Evolutionary conservation across 1,140 invertebrate species (phyloP), one percentile per base, ranked within the genome.

Genomic region (Trichogramma pretiosum): DNA sequence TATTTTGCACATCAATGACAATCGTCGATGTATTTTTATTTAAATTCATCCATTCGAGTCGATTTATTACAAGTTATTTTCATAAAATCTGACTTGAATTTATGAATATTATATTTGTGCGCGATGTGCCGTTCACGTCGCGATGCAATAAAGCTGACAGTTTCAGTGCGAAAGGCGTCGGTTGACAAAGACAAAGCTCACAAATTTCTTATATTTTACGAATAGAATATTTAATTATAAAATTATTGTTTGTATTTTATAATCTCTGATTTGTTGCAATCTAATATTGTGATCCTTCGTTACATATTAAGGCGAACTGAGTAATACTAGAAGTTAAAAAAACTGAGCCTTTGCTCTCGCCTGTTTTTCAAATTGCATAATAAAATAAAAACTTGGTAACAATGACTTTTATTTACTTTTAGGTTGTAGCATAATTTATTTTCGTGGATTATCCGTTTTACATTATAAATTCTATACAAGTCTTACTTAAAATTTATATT

Each of bases 41-140:
- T 39, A 50, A 50, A 28, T 33, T 35, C 46, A 50, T 46, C 41
- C 42, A 51, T 51, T n/a, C n/a, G n/a, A n/a, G n/a, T n/a, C n/a
- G n/a, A n/a, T n/a, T n/a, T n/a, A n/a, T 46, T 36, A 41, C 24
- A 41, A 41, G 46, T 46, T 51, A 46, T 17, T 40, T 51, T 40
- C 11, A 14, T 41, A 36, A 41, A 46, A 36, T 41, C 18, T 46
- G 37, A 16, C 28, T 40, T 32, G 26, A 38, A 32, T 46, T n/a
- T 34, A 34, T 34, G 17, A 5, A 34, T 34, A 34, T 14, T n/a
- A 35, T 45, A 40, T 50, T 50, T 46, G 46, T 41, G 36, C 22
- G 40, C 24, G 24, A 30, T 42, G n/a, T n/a, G 13, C 28, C 35
- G 26, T 46, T 30, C 21, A 17, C 41, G 36, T 41, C 14, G 14